Conservation (phyloP, 2,888 invertebrate species). For the Sinodicranocentrus sp. region DNA sequence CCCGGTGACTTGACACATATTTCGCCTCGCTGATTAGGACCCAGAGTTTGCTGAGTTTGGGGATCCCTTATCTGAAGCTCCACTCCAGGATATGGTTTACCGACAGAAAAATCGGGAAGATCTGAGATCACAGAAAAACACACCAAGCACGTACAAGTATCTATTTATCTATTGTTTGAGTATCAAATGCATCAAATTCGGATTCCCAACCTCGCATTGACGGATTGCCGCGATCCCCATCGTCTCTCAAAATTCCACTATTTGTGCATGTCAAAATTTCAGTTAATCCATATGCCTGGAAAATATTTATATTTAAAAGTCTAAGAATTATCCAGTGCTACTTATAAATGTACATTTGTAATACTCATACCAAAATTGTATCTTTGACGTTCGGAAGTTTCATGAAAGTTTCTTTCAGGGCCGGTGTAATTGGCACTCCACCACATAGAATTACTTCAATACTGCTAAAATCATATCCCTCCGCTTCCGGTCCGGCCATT, state of each 20-base stretch:
- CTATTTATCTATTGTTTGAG: no score
- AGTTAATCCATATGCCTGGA: slow-evolving; percentile 34
- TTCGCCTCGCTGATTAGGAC: slow-evolving; percentile 43
- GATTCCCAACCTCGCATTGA: slow-evolving; percentile 18
- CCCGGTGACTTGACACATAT: slow-evolving; percentile 2
- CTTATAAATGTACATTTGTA: no score
- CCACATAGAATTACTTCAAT: slow-evolving; percentile 49
- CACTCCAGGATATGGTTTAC: slow-evolving; percentile 40
- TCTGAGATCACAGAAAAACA: slow-evolving; percentile 26
- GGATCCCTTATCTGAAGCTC: slow-evolving; percentile 22
- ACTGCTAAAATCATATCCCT: slow-evolving; percentile 57
- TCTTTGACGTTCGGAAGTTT: slow-evolving; percentile 45
- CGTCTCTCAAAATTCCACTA: slow-evolving; percentile 1
- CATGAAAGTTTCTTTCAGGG: slow-evolving; percentile 3
- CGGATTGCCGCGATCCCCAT: neutral
- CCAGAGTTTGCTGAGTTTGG: slow-evolving; percentile 25
- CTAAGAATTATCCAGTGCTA: no score
- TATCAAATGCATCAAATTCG: no score
- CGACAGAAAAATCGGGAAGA: slow-evolving; percentile 24
- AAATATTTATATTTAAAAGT: neutral
- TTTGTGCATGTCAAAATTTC: slow-evolving; percentile 20
- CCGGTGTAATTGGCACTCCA: slow-evolving; percentile 42
- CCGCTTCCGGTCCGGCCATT: slow-evolving; percentile 38
- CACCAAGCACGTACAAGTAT: no score
- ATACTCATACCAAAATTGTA: slow-evolving; percentile 31